A percentile compares a stretch with the other conserved stretches of the same genome.
Evolutionary conservation across 92 coral and sea anemone species (phyloP).

Genomic region (Blastomussa wellsi): DNA sequence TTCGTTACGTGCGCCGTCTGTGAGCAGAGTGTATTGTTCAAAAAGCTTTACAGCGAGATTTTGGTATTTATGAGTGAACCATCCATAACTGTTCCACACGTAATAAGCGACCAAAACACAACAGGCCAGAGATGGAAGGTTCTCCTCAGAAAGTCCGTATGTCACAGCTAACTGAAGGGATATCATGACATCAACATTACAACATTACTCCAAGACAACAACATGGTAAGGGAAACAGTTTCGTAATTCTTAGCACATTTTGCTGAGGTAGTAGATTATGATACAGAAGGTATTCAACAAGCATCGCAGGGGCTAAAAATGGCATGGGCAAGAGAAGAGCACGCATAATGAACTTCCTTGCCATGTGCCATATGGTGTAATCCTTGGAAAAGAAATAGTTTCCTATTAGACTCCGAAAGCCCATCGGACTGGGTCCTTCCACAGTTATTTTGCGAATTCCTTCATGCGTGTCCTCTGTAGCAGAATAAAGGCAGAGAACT

Average conservation of each 20-base stretch:
- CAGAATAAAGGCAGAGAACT: not conserved
- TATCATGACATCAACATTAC: too few relatives aligned
- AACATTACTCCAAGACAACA: too few relatives aligned
- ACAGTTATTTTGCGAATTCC: not conserved
- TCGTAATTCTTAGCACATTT: not conserved
- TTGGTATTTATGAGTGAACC: too few relatives aligned
- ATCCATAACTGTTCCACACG: too few relatives aligned
- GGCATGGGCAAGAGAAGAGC: not conserved
- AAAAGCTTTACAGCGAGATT: too few relatives aligned
- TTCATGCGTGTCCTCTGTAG: not conserved
- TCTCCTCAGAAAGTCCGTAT: too few relatives aligned
- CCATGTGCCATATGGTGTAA: not conserved
- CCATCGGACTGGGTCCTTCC: slow-evolving; percentile 1
- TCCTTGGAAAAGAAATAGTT: slow-evolving; percentile 12
- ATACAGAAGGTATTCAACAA: not conserved
- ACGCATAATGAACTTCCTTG: slow-evolving; percentile 4
- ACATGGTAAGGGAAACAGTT: not conserved
- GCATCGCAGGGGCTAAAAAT: slow-evolving; percentile 2
- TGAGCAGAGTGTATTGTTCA: too few relatives aligned
- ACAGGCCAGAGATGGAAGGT: too few relatives aligned
- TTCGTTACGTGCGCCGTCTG: too few relatives aligned
- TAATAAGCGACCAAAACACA: too few relatives aligned
- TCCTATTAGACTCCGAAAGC: not conserved
- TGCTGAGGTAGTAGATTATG: not conserved
- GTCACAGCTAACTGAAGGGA: too few relatives aligned